Base-by-base conservation (phyloP, 2,797 vertebrate genomes). In the Sebastes hubbsi region DNA sequence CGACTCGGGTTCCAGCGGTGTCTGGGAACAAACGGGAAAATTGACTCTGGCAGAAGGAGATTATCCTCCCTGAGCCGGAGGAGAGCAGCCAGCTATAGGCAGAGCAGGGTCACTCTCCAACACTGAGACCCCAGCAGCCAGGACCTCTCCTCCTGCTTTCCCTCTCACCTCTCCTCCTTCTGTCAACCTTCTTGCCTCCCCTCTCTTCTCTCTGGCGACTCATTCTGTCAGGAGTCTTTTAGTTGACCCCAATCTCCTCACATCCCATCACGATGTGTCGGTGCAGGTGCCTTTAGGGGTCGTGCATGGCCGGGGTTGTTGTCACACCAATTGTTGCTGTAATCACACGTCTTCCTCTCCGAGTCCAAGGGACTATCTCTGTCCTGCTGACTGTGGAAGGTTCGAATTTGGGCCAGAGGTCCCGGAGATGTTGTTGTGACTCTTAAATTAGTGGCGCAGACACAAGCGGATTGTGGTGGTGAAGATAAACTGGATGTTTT, bases 41-140 rank as follows among this genome's bases (percentile, higher is more conserved):
- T 79, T 59, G 78, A 80, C 85, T 92, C 80, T 84, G 84, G 85
- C 89, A 91, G 78, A 83, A 83, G 85, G 65, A 93, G 91, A 91
- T 93, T 93, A 92, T 90, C 74, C 75, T 87, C 78, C 46, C 59
- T 29, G 52, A 85, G 85, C 59, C 4, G 0, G 60, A 67, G 77
- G 62, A 86, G 74, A 70, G 59, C 62, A 81, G 73, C 70, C 79
- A 73, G 81, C 79, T 74, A 32, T 65, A 83, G 76, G 71, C 54
- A 54, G 72, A 86, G 77, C 71, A 32, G 85, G 81, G 88, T 88
- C 83, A 79, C 79, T 29, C 24, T 88, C 74, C 71, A 82, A 56
- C 83, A 63, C 69, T 8, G 56, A 75, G 73, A 78, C 80, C 80
- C 80, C 72, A 81, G 78, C 75, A 81, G 88, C 77, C 86, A 63